A percentile compares a stretch with the other conserved stretches of the same genome.
phyloP scores from a whole-genome alignment of 2,888 invertebrate genomes.

The Danaus chrysippus region DNA sequence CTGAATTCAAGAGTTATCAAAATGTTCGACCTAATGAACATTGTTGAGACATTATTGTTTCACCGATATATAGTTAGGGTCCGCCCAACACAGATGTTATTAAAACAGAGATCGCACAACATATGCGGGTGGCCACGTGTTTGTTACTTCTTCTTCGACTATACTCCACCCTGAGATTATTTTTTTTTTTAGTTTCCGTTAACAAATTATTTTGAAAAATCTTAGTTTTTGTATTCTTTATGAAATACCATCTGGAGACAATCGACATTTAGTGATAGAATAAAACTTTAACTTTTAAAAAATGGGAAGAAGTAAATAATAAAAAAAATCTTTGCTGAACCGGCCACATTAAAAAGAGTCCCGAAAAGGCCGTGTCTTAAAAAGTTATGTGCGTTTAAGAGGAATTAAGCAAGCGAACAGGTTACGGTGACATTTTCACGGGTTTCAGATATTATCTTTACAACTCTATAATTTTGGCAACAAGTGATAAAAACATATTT shows the following conservation, averaged over 20 bases:
- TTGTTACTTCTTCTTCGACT: constrained; percentile 43
- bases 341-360: neutral
- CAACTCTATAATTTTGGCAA: neutral
- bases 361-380: neutral
- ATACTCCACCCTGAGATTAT: constrained; percentile 45
- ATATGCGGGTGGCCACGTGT: constrained; percentile 72
- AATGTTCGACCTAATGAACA: constrained; percentile 24
- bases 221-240: neutral
- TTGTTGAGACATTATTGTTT: constrained; percentile 12
- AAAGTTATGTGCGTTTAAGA: neutral
- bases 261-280: neutral
- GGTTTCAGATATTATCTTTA: constrained; percentile 12
- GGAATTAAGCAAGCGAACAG: constrained; percentile 10
- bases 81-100: constrained; percentile 51
- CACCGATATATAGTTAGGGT: constrained; percentile 16
- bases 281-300: neutral
- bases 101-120: constrained; percentile 44
- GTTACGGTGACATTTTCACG: constrained; percentile 19
- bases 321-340: neutral
- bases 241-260: neutral
- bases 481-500: neutral
- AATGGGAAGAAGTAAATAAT: no score
- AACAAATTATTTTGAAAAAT: constrained; percentile 9
- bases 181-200: constrained; percentile 37
- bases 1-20: constrained; percentile 40